phyloP scores from a whole-genome alignment of 2,888 invertebrate species.

The Euspilapteryx auroguttella region DNA sequence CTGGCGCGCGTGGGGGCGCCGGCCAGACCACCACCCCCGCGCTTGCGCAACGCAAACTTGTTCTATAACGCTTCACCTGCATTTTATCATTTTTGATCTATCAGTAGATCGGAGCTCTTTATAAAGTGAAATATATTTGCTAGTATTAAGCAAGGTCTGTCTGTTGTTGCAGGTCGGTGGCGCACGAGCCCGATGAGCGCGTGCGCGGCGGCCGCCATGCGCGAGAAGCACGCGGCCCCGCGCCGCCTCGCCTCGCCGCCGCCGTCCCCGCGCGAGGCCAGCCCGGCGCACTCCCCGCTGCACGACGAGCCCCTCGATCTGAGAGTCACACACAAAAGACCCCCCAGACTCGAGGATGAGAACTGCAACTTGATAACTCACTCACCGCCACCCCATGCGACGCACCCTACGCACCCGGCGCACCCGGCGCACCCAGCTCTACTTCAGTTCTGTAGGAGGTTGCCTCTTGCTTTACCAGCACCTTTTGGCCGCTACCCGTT shows the following conservation, averaged over 20 bases:
- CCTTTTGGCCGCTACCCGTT: slow-evolving; percentile 53
- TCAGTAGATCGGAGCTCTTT: no score
- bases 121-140: no score
- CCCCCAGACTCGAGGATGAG: slow-evolving; percentile 74
- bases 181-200: slow-evolving; percentile 71
- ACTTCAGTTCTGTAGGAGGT: slow-evolving; percentile 43
- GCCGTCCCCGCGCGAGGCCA: slow-evolving; percentile 43
- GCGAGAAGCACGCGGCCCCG: slow-evolving; percentile 91
- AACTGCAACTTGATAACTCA: slow-evolving; percentile 78
- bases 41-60: no score
- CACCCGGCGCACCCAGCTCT: slow-evolving; percentile 59
- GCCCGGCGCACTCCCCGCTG: slow-evolving; percentile 52
- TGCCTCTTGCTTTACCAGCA: slow-evolving; percentile 46
- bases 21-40: slow-evolving; percentile 2
- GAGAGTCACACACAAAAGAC: slow-evolving; percentile 82
- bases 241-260: slow-evolving; percentile 74
- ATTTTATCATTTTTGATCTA: no score
- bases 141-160: no score
- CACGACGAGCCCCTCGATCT: slow-evolving; percentile 85
- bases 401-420: slow-evolving; percentile 59
- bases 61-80: no score
- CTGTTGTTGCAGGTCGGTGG: slow-evolving; percentile 50
- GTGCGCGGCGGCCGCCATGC: slow-evolving; percentile 72
- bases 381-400: slow-evolving; percentile 60
- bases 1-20: slow-evolving; percentile 1